Percentiles rank a stretch among this genome's conserved stretches.
Conservation (phyloP, 2,797 vertebrate species). For the Moxostoma hubbsi region DNA sequence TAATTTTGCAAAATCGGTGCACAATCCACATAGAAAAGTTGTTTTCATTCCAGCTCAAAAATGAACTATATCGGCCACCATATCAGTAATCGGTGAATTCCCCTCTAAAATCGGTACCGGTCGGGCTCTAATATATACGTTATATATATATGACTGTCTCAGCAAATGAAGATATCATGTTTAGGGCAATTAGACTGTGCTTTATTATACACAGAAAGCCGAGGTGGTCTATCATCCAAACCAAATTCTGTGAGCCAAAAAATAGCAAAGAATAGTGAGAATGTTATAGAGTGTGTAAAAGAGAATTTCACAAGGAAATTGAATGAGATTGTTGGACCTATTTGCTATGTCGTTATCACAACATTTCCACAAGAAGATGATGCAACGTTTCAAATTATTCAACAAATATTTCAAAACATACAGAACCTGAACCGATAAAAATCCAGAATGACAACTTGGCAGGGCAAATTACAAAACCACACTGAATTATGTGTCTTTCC, state of each 20-base stretch:
- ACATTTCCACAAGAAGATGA: slow-evolving; percentile 29
- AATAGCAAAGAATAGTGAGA: not conserved
- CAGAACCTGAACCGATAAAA: slow-evolving; percentile 57
- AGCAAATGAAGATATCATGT: slow-evolving; percentile 4
- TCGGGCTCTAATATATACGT: too few relatives aligned
- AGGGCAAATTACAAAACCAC: slow-evolving; percentile 71
- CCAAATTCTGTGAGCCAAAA: not conserved
- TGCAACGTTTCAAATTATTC: slow-evolving; percentile 38
- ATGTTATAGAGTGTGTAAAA: not conserved
- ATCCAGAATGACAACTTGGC: slow-evolving; percentile 71
- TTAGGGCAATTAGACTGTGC: not conserved
- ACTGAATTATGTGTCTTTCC: slow-evolving; percentile 70
- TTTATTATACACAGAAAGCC: slow-evolving; percentile 1
- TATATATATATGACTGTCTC: not conserved
- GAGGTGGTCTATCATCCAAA: not conserved
- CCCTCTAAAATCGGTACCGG: too few relatives aligned
- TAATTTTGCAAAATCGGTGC: too few relatives aligned
- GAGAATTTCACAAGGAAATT: slow-evolving; percentile 19
- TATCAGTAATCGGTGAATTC: too few relatives aligned
- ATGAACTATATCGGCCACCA: too few relatives aligned
- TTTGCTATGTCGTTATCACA: slow-evolving; percentile 37
- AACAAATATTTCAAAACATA: slow-evolving; percentile 66
- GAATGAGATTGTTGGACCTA: slow-evolving; percentile 6
- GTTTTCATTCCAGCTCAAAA: too few relatives aligned
- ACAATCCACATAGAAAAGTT: too few relatives aligned